Evolutionary conservation across 2,113 vertebrate species (phyloP).

Genomic region (Hemiscyllium ocellatum): DNA sequence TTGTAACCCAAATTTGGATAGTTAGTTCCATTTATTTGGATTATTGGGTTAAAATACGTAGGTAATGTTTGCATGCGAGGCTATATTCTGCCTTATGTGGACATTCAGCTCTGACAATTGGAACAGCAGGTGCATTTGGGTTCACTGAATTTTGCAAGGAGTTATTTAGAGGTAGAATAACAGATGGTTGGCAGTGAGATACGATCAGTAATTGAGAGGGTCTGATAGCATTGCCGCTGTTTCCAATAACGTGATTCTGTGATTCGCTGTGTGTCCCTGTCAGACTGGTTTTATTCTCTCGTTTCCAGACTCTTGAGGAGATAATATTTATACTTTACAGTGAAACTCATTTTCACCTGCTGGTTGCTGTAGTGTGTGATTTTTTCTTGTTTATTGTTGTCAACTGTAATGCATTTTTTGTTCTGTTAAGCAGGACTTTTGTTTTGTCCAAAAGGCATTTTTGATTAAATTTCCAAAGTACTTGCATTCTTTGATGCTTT

Average conservation of each 20-base stretch:
- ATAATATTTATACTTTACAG: neutral
- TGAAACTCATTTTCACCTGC: neutral
- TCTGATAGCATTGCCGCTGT: neutral
- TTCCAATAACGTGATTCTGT: neutral
- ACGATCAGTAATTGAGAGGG: constrained; percentile 14
- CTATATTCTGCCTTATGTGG: neutral
- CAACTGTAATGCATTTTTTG: neutral
- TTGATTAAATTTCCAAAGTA: neutral
- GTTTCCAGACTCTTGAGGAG: neutral
- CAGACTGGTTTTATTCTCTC: neutral
- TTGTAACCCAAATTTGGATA: neutral
- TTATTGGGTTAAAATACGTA: neutral
- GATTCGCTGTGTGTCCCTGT: neutral
- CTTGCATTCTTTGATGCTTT: neutral
- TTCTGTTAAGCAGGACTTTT: neutral
- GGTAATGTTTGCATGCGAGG: neutral
- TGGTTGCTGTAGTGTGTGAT: neutral
- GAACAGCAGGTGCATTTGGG: neutral
- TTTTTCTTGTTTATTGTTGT: neutral
- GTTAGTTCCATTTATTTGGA: neutral
- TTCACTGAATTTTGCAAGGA: constrained; percentile 16
- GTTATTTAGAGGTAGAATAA: neutral
- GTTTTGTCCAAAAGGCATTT: neutral
- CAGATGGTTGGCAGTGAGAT: constrained; percentile 11
- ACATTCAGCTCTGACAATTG: neutral